A percentile compares a stretch with the other conserved stretches of the same genome.
These are phyloP conservation scores for Lasioglossum vierecki DNA, from an alignment of 2,888 invertebrate species.

Conservation along the genomic window DNA sequence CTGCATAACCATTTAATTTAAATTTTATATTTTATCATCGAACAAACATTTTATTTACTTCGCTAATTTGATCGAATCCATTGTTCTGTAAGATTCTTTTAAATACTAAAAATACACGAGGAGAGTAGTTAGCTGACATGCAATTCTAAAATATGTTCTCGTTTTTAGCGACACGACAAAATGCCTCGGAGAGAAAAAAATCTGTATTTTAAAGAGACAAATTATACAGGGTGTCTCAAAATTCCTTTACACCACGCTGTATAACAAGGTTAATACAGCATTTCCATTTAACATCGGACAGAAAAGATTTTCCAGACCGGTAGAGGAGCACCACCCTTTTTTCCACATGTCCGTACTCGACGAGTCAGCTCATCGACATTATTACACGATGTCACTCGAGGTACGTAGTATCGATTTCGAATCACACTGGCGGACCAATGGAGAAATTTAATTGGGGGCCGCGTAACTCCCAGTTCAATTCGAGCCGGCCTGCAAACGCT, in stretches of 20 bases:
- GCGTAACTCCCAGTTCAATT: conserved; percentile 77
- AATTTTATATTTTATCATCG: background rate
- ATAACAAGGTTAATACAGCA: conserved; percentile 17
- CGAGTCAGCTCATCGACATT: conserved; percentile 70
- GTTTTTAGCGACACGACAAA: too few relatives aligned
- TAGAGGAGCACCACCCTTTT: conserved; percentile 9
- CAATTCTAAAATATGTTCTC: too few relatives aligned
- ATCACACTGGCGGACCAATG: conserved; percentile 69
- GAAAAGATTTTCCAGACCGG: conserved; percentile 16
- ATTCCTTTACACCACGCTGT: too few relatives aligned
- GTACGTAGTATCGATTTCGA: conserved; percentile 69
- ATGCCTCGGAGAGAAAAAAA: too few relatives aligned
- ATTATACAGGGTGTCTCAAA: too few relatives aligned
- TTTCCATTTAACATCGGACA: conserved; percentile 29
- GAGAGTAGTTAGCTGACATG: too few relatives aligned
- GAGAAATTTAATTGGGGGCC: conserved; percentile 76
- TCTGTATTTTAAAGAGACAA: too few relatives aligned
- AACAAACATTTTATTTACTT: too few relatives aligned
- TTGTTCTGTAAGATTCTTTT: too few relatives aligned
- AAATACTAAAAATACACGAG: too few relatives aligned
- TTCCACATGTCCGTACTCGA: conserved; percentile 38
- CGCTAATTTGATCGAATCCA: too few relatives aligned
- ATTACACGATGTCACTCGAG: conserved; percentile 72
- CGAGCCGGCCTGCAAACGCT: conserved; percentile 63
- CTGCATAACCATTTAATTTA: background rate